Evolutionary conservation across 35 echinoderm and acorn worm genomes (phyloP), one percentile per base, ranked within the genome.

Genomic region (Patiria miniata): DNA sequence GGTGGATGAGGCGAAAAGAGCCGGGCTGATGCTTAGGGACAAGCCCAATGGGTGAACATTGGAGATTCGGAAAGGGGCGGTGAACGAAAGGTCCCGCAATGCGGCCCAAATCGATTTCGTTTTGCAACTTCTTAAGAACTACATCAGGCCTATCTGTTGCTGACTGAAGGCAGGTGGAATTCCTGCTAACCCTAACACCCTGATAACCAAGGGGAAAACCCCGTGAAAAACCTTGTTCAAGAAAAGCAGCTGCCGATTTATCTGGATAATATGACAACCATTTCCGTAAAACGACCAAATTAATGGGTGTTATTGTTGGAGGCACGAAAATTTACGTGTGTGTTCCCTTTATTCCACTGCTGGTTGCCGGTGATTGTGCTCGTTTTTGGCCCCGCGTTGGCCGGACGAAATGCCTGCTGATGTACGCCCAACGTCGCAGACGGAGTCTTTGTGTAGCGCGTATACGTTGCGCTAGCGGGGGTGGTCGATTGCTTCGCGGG

Each of bases 301-400:
- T 81, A 40, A 81, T 30, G 1, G 50, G 86, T 3, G 86, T 82
- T 82, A n/a, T n/a, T n/a, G n/a, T n/a, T n/a, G 79, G 79, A 50
- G 79, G 39, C 16, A 22, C 51, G 40, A 22, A 50, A 50, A 82
- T 19, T 53, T 53, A 21, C 39, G 23, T 33, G 33, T 29, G 18
- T 21, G 21, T 5, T 50, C 7, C 4, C 18, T 52, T 29, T 19
- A 15, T 7, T 7, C 30, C 39, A 26, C 79, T 47, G 51, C 79
- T n/a, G 30, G 28, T 21, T 29, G 17, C 38, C 51, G 42, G 23
- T 3, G 0, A 8, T 51, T 47, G 50, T 7, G 8, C 5, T 8
- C 14, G n/a, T 52, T 82, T 5, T 82, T 23, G 6, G 39, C 8
- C 23, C 16, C 14, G 69, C 36, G 2, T 23, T 0, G 69, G 14